Conservation (phyloP, 2,113 vertebrate genomes). For the Mellivora capensis region DNA sequence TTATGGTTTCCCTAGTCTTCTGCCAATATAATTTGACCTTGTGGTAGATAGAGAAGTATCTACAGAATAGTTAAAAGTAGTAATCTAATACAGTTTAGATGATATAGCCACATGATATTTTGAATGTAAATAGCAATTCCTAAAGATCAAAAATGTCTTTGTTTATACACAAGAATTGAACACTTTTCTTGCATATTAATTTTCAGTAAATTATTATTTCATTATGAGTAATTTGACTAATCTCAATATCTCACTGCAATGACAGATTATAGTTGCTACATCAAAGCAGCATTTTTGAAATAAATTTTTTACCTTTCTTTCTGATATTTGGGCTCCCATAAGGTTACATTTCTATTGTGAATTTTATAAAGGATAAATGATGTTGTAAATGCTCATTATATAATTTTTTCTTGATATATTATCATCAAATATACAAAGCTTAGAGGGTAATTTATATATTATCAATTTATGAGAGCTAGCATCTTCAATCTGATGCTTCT, state of each 20-base stretch:
- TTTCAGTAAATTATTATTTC: not conserved
- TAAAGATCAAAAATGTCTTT: not conserved
- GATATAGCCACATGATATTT: not conserved
- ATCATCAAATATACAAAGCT: not conserved
- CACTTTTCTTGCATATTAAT: not conserved
- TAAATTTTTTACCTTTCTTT: not conserved
- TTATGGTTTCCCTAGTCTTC: not conserved
- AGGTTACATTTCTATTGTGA: not conserved
- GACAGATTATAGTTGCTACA: not conserved
- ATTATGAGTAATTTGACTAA: not conserved
- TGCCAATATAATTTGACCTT: not conserved
- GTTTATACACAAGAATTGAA: not conserved
- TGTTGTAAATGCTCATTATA: not conserved
- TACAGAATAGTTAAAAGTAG: not conserved
- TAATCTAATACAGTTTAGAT: not conserved
- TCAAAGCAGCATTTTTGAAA: not conserved
- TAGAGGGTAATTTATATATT: not conserved
- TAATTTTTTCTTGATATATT: not conserved
- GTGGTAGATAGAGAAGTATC: not conserved
- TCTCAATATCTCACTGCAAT: not conserved
- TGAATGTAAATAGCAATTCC: not conserved
- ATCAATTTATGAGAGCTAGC: not conserved
- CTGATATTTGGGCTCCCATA: not conserved
- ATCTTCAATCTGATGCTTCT: not conserved
- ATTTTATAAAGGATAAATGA: not conserved